phyloP scores from a whole-genome alignment of 2,888 invertebrate species.

The Diplazon laetatorius region DNA sequence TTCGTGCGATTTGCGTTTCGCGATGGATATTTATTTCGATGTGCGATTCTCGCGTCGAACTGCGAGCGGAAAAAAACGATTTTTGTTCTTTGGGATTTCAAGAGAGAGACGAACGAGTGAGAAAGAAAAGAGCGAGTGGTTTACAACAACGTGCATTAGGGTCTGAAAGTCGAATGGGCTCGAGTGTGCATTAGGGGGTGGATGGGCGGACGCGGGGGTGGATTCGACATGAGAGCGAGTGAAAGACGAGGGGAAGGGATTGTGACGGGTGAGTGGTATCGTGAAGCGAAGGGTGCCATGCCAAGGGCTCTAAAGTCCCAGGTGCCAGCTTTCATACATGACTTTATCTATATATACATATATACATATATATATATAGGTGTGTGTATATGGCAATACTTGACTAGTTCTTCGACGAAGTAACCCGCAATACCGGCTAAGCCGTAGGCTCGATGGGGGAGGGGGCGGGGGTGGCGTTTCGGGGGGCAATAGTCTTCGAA shows the following conservation, averaged over 20 bases:
- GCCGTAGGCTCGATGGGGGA: not conserved
- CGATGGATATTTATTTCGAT: slow-evolving; percentile 46
- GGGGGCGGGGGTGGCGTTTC: too few species aligned
- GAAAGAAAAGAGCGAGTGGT: slow-evolving; percentile 43
- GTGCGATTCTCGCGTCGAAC: slow-evolving; percentile 39
- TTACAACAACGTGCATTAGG: slow-evolving; percentile 66
- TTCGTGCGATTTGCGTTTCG: slow-evolving; percentile 19
- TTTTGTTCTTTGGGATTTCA: slow-evolving; percentile 25
- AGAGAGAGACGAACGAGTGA: slow-evolving; percentile 49
- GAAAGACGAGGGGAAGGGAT: slow-evolving; percentile 52
- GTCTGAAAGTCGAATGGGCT: slow-evolving; percentile 63
- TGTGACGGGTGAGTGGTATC: slow-evolving; percentile 60
- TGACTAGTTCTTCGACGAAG: slow-evolving; percentile 42
- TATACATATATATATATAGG: too few species aligned
- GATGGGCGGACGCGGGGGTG: slow-evolving; percentile 18
- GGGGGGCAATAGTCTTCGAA: slow-evolving; percentile 45
- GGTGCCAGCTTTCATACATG: slow-evolving; percentile 54
- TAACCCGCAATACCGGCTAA: slow-evolving; percentile 18
- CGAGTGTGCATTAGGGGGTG: slow-evolving; percentile 72
- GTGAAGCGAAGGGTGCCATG: slow-evolving; percentile 57
- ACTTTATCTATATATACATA: not conserved
- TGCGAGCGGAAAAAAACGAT: slow-evolving; percentile 43
- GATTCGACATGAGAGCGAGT: slow-evolving; percentile 69
- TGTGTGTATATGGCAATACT: slow-evolving; percentile 48
- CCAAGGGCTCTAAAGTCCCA: slow-evolving; percentile 64